A percentile compares a stretch with the other conserved stretches of the same genome.
These are phyloP conservation scores for Eolophus roseicapilla DNA, from an alignment of 2,113 vertebrate species.

Conservation along the genomic window DNA sequence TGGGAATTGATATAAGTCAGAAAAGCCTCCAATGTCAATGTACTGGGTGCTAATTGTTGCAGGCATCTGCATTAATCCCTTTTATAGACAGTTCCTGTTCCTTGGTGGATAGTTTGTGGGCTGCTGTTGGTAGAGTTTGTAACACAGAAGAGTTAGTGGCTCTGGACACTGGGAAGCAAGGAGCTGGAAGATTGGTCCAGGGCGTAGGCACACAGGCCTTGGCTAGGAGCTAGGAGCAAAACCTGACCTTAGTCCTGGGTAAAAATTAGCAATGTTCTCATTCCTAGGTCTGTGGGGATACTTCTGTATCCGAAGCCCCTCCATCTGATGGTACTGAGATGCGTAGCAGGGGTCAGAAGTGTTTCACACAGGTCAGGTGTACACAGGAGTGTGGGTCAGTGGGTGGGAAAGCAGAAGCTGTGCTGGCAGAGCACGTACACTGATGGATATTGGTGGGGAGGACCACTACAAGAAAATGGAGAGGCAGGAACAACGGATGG, in stretches of 20 bases:
- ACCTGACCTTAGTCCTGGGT: not conserved
- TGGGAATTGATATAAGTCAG: not conserved
- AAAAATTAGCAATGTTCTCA: not conserved
- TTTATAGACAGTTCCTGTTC: not conserved
- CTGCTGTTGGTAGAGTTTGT: not conserved
- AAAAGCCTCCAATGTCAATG: not conserved
- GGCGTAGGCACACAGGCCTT: not conserved
- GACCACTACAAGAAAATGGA: not conserved
- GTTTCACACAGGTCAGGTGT: not conserved
- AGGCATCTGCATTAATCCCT: not conserved
- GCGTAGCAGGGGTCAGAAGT: not conserved
- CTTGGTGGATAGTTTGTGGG: not conserved
- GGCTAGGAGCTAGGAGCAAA: not conserved
- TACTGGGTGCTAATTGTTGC: not conserved
- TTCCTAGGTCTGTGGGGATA: not conserved
- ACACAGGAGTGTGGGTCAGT: rapidly evolving
- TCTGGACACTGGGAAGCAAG: not conserved
- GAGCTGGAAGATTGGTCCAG: not conserved
- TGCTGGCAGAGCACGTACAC: not conserved
- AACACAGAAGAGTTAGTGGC: not conserved
- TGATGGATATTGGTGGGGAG: not conserved
- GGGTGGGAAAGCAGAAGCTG: not conserved
- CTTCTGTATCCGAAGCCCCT: not conserved
- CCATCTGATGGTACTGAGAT: not conserved
- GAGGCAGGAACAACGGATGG: not conserved